Evolutionary conservation across 2,797 vertebrate species (phyloP).

Genomic region (Lacerta viridis): DNA sequence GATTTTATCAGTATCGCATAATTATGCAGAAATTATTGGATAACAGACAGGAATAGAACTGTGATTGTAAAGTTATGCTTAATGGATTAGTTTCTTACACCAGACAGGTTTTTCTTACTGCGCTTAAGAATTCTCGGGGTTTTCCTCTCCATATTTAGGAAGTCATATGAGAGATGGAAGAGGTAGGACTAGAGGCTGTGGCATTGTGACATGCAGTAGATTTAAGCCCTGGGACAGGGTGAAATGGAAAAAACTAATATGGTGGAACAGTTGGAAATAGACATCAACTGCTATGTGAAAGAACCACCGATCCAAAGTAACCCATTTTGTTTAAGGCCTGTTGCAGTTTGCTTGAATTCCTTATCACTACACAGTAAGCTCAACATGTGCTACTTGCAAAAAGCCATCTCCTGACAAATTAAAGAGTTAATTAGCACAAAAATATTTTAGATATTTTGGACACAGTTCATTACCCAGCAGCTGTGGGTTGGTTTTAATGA

Average conservation of each 20-base stretch:
- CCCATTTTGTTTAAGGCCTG: not conserved
- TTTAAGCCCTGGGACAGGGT: not conserved
- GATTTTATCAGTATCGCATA: not conserved
- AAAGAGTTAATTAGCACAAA: constrained; percentile 38
- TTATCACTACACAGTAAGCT: not conserved
- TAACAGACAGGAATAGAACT: not conserved
- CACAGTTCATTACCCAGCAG: constrained; percentile 25
- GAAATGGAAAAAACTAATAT: not conserved
- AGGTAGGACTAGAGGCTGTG: not conserved
- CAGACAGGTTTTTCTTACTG: not conserved
- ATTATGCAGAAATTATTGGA: not conserved
- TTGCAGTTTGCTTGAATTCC: not conserved
- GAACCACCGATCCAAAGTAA: not conserved
- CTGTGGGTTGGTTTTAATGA: constrained; percentile 16
- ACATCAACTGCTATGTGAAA: not conserved
- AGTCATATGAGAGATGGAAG: constrained; percentile 2
- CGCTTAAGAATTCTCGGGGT: not conserved
- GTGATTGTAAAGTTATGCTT: not conserved
- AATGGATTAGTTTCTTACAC: not conserved
- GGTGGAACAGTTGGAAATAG: not conserved
- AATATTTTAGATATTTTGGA: constrained; percentile 34
- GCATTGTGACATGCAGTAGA: not conserved
- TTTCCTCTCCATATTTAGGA: not conserved
- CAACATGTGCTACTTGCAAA: not conserved
- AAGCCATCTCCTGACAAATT: constrained; percentile 20